These are phyloP conservation scores for Manis pentadactyla DNA, from an alignment of 2,797 vertebrate genomes.

Conservation along the genomic window DNA sequence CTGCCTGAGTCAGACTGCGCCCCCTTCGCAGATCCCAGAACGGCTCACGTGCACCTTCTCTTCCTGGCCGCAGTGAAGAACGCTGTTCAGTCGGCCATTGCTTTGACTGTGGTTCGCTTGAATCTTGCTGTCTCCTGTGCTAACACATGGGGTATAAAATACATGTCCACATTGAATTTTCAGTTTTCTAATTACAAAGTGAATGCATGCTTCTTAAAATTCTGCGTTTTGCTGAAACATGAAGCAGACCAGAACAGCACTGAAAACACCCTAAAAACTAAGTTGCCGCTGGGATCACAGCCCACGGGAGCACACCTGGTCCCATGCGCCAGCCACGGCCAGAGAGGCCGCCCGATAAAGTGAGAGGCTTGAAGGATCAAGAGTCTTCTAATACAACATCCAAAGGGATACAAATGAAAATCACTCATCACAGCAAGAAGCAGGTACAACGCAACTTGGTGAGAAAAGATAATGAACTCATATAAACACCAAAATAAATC, in stretches of 20 bases:
- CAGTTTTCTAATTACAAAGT: not conserved
- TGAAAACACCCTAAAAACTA: not conserved
- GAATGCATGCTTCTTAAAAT: not conserved
- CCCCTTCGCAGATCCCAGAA: not conserved
- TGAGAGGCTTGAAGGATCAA: not conserved
- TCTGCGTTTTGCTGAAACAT: not conserved
- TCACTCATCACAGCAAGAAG: not conserved
- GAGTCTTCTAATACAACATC: not conserved
- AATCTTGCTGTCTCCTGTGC: not conserved
- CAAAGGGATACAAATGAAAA: not conserved
- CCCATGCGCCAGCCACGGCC: too few relatives aligned
- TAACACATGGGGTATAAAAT: not conserved
- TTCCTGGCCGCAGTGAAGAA: not conserved
- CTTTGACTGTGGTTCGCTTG: not conserved
- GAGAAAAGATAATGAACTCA: not conserved
- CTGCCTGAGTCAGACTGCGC: fast-evolving
- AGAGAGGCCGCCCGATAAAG: not conserved
- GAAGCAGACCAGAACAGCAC: not conserved
- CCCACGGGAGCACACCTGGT: not conserved
- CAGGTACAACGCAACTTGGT: not conserved
- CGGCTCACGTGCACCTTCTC: fast-evolving
- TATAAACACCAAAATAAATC: not conserved
- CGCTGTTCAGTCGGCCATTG: fast-evolving
- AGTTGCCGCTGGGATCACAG: not conserved
- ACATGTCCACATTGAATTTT: not conserved